These are phyloP conservation scores for Leptinotarsa juncta DNA, from an alignment of 2,888 invertebrate species.

Conservation along the genomic window DNA sequence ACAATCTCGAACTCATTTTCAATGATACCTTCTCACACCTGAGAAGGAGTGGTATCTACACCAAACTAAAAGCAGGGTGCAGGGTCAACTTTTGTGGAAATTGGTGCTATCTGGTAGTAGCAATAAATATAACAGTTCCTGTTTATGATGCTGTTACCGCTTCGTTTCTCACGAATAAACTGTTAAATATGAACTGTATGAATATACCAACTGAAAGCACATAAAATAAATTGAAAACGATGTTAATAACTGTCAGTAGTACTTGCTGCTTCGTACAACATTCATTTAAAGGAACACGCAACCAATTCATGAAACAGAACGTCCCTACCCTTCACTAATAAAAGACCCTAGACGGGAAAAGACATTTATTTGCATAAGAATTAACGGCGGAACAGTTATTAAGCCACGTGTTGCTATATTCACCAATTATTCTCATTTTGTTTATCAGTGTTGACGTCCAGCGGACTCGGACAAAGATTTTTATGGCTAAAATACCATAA, in stretches of 20 bases:
- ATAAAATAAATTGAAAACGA: slow-evolving; percentile 18
- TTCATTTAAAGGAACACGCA: slow-evolving; percentile 22
- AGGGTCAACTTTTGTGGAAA: too few relatives aligned
- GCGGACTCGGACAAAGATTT: slow-evolving; percentile 36
- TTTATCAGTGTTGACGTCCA: slow-evolving; percentile 39
- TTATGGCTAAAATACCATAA: slow-evolving; percentile 36
- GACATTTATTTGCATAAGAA: slow-evolving; percentile 52
- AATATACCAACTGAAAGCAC: slow-evolving; percentile 11
- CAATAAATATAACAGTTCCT: not conserved
- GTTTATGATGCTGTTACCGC: not conserved
- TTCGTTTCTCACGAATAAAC: not conserved
- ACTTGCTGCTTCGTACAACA: slow-evolving; percentile 16
- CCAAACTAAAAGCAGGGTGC: too few relatives aligned
- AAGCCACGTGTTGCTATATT: slow-evolving; percentile 46
- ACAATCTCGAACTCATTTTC: too few relatives aligned
- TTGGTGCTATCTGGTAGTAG: too few relatives aligned
- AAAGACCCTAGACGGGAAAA: slow-evolving; percentile 36
- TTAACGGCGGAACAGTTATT: slow-evolving; percentile 43
- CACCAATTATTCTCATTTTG: slow-evolving; percentile 44
- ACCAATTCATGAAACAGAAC: slow-evolving; percentile 31
- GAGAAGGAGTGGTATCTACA: too few relatives aligned
- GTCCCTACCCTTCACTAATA: slow-evolving; percentile 33
- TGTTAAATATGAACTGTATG: not conserved
- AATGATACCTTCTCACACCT: too few relatives aligned
- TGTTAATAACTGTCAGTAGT: slow-evolving; percentile 17